phyloP scores from a whole-genome alignment of 2,113 vertebrate genomes.

The Stigmatopora argus region DNA sequence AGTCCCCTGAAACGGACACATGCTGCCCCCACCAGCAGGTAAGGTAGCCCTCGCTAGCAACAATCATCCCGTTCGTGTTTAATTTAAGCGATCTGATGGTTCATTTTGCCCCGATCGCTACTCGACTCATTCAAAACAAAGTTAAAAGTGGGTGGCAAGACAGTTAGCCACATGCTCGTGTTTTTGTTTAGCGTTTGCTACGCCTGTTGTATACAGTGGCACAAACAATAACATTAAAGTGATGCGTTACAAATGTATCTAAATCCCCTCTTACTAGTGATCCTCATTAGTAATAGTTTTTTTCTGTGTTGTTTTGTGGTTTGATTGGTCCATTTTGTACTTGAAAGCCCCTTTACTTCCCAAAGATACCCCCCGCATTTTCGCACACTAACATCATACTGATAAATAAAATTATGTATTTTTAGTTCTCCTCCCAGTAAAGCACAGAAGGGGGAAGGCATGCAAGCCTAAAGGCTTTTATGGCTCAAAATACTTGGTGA shows the following conservation, averaged over 20 bases:
- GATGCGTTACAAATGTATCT: neutral
- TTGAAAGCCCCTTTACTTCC: neutral
- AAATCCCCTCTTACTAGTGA: neutral
- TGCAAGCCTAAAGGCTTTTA: constrained; percentile 1
- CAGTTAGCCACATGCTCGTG: neutral
- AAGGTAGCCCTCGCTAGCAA: neutral
- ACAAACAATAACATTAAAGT: neutral
- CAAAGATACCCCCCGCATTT: constrained; percentile 5
- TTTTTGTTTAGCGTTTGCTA: neutral
- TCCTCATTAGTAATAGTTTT: neutral
- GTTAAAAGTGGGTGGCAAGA: neutral
- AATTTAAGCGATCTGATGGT: constrained; percentile 1
- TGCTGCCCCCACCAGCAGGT: constrained; percentile 43
- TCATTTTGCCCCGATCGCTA: constrained; percentile 10
- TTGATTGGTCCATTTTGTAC: neutral
- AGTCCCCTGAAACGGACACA: constrained; percentile 6
- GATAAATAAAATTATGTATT: constrained; percentile 24
- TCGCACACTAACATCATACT: constrained; percentile 19
- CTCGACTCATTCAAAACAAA: neutral
- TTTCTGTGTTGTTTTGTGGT: neutral
- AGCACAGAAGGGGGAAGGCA: constrained; percentile 6
- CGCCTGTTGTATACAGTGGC: neutral
- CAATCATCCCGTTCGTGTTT: neutral
- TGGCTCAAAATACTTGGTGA: constrained; percentile 9
- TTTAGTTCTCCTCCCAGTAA: constrained; percentile 40